These are phyloP conservation scores for Pteronura brasiliensis DNA, from an alignment of 2,113 vertebrate species.

Conservation along the genomic window DNA sequence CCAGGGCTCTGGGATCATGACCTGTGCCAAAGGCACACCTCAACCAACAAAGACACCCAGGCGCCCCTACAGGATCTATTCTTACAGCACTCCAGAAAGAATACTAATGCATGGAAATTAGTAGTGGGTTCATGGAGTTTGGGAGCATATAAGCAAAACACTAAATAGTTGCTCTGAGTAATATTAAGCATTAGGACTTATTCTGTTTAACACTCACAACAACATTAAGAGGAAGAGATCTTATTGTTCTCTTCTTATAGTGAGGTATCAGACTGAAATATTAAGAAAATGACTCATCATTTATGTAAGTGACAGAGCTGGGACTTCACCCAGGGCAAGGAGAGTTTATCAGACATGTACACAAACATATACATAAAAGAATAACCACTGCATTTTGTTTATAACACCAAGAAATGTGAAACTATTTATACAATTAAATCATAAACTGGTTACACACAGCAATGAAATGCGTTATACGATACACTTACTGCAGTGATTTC, in stretches of 20 bases:
- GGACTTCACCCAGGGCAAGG: background rate
- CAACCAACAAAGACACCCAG: background rate
- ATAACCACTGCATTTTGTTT: background rate
- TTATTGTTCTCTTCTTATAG: background rate
- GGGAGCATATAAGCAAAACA: background rate
- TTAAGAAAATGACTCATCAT: background rate
- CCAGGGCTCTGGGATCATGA: background rate
- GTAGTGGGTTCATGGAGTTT: background rate
- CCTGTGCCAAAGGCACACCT: background rate
- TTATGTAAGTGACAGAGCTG: background rate
- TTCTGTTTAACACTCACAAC: background rate
- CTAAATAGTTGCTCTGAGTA: background rate
- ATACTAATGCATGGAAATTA: background rate
- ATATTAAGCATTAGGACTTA: background rate
- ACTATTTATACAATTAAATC: background rate
- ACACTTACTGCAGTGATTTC: conserved; percentile 90
- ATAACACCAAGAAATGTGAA: background rate
- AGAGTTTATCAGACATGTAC: background rate
- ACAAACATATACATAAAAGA: background rate
- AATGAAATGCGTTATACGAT: background rate
- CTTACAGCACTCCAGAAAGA: background rate
- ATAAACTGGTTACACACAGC: background rate
- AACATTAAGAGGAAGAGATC: background rate
- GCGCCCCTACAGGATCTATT: background rate
- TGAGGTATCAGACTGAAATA: background rate